phyloP scores from a whole-genome alignment of 2,797 vertebrate genomes.

The Peromyscus eremicus region DNA sequence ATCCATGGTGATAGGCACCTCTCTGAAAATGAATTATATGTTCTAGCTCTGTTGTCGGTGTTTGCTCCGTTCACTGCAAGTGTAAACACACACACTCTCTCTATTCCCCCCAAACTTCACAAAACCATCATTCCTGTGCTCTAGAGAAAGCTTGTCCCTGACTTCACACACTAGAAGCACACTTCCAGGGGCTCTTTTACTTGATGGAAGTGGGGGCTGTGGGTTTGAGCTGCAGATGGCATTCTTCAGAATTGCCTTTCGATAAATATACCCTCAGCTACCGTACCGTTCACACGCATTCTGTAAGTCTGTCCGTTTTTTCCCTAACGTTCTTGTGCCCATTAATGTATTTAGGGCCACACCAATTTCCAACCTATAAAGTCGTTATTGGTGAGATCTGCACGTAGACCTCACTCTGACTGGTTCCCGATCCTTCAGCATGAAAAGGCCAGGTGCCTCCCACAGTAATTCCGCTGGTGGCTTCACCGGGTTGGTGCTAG shows the following conservation, averaged over 20 bases:
- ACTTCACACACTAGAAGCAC: neutral
- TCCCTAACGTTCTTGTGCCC: neutral
- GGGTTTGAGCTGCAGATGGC: neutral
- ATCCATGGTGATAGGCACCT: neutral
- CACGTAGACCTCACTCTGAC: neutral
- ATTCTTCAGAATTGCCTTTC: slow-evolving; percentile 26
- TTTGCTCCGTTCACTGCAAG: slow-evolving; percentile 2
- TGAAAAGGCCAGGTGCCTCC: neutral
- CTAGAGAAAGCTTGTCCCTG: neutral
- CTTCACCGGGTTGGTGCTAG: neutral
- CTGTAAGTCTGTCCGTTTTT: slow-evolving; percentile 37
- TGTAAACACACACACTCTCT: neutral
- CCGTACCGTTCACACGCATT: neutral
- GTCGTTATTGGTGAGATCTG: neutral
- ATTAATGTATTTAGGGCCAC: neutral
- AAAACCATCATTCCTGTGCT: neutral
- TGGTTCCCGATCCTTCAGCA: slow-evolving; percentile 15
- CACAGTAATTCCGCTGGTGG: neutral
- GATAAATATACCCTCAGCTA: neutral
- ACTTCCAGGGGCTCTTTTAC: slow-evolving; percentile 11
- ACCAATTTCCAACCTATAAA: neutral
- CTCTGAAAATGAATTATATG: neutral
- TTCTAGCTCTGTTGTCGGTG: neutral
- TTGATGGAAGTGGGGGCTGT: neutral
- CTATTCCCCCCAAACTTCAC: neutral